phyloP scores from a whole-genome alignment of 2,888 invertebrate genomes.

The Pandemis heparana region DNA sequence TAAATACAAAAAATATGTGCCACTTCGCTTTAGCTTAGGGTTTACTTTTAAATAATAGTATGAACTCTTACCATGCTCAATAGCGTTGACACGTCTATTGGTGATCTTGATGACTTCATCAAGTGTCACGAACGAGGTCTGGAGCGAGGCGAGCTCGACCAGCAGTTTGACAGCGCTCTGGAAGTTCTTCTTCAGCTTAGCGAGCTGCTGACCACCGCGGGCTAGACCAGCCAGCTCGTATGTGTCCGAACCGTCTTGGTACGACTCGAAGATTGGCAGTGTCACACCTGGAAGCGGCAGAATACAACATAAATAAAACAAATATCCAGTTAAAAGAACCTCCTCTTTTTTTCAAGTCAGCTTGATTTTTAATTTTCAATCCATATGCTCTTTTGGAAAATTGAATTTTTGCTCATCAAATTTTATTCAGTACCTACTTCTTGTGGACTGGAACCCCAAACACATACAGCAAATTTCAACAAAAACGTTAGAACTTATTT shows the following conservation, averaged over 20 bases:
- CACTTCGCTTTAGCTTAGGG: too few species aligned
- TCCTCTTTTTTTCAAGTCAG: too few species aligned
- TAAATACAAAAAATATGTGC: too few species aligned
- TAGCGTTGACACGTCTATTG: slow-evolving; percentile 99
- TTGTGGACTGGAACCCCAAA: too few species aligned
- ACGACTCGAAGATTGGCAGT: slow-evolving; percentile 97
- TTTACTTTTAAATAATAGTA: not conserved
- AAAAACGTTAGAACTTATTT: too few species aligned
- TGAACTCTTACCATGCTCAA: slow-evolving; percentile 93
- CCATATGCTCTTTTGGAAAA: too few species aligned
- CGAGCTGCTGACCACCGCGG: slow-evolving; percentile 98
- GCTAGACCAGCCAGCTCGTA: slow-evolving; percentile 99
- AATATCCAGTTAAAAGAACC: too few species aligned
- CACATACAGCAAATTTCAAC: too few species aligned
- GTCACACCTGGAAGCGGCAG: slow-evolving; percentile 91
- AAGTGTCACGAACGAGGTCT: slow-evolving; percentile 99
- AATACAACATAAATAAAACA: not conserved
- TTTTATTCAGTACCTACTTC: too few species aligned
- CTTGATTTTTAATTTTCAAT: too few species aligned
- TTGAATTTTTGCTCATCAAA: too few species aligned
- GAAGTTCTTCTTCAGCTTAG: slow-evolving; percentile 99
- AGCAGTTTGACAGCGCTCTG: slow-evolving; percentile 97
- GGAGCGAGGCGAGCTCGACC: slow-evolving; percentile 98
- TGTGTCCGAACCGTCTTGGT: slow-evolving; percentile 97
- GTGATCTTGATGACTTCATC: slow-evolving; percentile 99